Percentiles rank a stretch among this genome's conserved stretches.
These are phyloP conservation scores for Autographa pulchrina DNA, from an alignment of 2,888 invertebrate species.

Conservation along the genomic window DNA sequence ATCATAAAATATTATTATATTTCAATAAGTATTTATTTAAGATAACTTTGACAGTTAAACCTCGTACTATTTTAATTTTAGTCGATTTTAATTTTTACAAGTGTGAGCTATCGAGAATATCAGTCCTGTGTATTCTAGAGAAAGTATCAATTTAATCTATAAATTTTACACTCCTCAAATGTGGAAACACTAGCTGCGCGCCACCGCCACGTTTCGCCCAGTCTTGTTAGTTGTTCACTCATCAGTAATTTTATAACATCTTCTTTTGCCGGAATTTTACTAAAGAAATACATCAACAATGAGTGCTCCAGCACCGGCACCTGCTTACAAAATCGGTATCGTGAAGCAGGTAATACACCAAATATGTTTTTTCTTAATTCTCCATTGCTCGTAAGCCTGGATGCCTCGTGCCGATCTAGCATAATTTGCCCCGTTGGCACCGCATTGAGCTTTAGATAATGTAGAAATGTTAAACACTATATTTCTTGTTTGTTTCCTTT, in stretches of 20 bases:
- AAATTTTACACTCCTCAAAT: conserved; percentile 62
- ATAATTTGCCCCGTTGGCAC: conserved; percentile 85
- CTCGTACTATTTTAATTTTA: conserved; percentile 6
- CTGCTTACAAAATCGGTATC: conserved; percentile 83
- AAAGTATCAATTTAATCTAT: conserved; percentile 57
- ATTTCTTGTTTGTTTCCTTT: conserved; percentile 18
- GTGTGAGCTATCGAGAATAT: conserved; percentile 45
- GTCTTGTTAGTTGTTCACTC: conserved; percentile 77
- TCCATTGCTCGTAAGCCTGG: conserved; percentile 56
- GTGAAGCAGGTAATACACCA: conserved; percentile 85
- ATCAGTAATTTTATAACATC: conserved; percentile 74
- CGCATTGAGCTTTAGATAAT: conserved; percentile 54
- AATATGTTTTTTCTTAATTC: conserved; percentile 58
- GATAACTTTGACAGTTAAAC: too few species aligned
- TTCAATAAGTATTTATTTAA: too few species aligned
- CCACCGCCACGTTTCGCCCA: conserved; percentile 88
- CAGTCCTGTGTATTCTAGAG: conserved; percentile 34
- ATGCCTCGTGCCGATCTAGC: conserved; percentile 80
- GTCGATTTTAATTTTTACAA: conserved; percentile 30
- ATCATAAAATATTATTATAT: too few species aligned
- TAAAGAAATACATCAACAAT: conserved; percentile 74
- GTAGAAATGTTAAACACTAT: conserved; percentile 14
- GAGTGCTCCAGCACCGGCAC: conserved; percentile 82
- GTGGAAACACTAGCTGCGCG: conserved; percentile 80
- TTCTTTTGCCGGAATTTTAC: conserved; percentile 68